Conservation (phyloP, 2,113 vertebrate species). For the Pardalotus punctatus region DNA sequence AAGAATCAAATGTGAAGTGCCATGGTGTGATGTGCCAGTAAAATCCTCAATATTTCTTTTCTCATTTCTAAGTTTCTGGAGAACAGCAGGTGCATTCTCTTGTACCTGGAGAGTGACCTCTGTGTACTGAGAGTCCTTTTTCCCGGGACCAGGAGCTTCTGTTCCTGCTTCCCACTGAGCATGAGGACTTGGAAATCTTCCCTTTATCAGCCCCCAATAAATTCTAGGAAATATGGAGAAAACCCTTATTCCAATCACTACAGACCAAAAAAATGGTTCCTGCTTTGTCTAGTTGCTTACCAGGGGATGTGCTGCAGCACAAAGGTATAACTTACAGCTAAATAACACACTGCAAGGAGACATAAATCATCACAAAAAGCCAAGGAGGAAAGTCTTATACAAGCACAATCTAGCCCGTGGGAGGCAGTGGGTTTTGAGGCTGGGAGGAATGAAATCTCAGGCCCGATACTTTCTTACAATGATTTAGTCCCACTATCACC, state of each 20-base stretch:
- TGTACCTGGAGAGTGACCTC: background rate
- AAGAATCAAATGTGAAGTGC: background rate
- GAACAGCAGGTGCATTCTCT: background rate
- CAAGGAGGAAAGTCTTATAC: background rate
- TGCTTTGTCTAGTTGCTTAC: background rate
- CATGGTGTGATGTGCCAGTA: background rate
- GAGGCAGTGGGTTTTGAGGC: background rate
- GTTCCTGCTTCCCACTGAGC: background rate
- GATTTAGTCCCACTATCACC: background rate
- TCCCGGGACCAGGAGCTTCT: background rate
- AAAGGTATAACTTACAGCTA: conserved; percentile 1
- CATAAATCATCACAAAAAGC: background rate
- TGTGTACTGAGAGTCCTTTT: background rate
- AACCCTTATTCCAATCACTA: background rate
- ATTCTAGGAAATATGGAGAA: background rate
- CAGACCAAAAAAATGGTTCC: background rate
- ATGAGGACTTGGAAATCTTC: background rate
- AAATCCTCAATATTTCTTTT: background rate
- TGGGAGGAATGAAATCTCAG: background rate
- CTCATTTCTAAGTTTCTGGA: background rate
- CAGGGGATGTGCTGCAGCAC: background rate
- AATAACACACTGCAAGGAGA: background rate
- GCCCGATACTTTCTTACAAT: background rate
- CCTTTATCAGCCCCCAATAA: background rate
- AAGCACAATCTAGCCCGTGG: background rate